phyloP scores from a whole-genome alignment of 1,140 invertebrate species.

The Gryllus bimaculatus region DNA sequence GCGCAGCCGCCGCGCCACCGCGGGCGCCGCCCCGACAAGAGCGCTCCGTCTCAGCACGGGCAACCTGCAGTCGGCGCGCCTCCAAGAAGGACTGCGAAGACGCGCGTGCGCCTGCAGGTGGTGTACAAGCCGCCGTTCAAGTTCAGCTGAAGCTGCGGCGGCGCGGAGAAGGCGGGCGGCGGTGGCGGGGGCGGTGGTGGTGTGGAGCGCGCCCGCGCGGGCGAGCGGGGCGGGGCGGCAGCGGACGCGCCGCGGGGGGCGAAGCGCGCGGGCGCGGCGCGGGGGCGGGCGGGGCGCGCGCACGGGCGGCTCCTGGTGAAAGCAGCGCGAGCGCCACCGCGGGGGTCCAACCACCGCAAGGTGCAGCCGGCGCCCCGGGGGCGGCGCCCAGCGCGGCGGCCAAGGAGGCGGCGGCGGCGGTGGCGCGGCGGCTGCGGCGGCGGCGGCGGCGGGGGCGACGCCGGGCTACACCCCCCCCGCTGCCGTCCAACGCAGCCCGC shows the following conservation, averaged over 20 bases:
- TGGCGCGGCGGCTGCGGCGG: slow-evolving; percentile 33
- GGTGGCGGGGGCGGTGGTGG: slow-evolving; percentile 15
- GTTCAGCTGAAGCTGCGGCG: slow-evolving; percentile 67
- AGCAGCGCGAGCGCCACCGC: not conserved
- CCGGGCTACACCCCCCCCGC: not conserved
- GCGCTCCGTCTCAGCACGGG: slow-evolving; percentile 35
- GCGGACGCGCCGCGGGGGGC: not conserved
- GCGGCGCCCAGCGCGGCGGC: slow-evolving; percentile 51
- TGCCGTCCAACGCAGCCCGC: not conserved
- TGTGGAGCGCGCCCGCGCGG: slow-evolving; percentile 29
- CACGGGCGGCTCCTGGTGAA: not conserved
- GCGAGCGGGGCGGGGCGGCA: slow-evolving; percentile 23
- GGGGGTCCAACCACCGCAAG: slow-evolving; percentile 38
- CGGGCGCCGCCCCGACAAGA: slow-evolving; percentile 27
- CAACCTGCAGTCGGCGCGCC: slow-evolving; percentile 33
- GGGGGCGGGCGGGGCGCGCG: not conserved
- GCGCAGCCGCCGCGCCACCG: not conserved
- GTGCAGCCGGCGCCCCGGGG: slow-evolving; percentile 50
- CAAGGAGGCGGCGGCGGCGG: slow-evolving; percentile 48
- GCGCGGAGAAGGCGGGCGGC: slow-evolving; percentile 15
- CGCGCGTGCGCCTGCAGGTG: slow-evolving; percentile 64
- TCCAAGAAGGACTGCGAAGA: slow-evolving; percentile 31
- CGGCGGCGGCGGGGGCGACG: too few relatives aligned
- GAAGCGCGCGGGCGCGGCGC: slow-evolving; percentile 18
- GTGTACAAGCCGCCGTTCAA: slow-evolving; percentile 78